Evolutionary conservation across 2,888 invertebrate genomes (phyloP), one percentile per base, ranked within the genome.

Genomic region (Tenthredo mesomela): DNA sequence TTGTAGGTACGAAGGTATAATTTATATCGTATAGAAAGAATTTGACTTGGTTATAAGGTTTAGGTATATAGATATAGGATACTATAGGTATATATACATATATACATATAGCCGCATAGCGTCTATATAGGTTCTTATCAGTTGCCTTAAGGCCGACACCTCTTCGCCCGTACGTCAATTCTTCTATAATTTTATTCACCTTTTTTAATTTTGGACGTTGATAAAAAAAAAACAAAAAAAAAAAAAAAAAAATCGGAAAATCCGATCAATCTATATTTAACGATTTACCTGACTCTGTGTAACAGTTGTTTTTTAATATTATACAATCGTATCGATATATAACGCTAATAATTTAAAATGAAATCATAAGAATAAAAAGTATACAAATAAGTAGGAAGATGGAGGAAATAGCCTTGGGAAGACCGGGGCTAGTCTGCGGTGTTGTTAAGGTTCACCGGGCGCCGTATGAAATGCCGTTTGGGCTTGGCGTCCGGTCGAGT

Each of bases 401-500:
- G 40, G 61, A 80, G 80, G 80, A 80, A 80, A 61, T 61, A 80
- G 58, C 80, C 61, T 80, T 80, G 80, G 33, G 40, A 80, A 80
- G 80, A 77, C 54, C 61, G 61, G 61, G 80, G 80, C 58, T 80
- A 58, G 80, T 80, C 80, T 80, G n/a, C n/a, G 80, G 61, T n/a
- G 82, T 82, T 82, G 82, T 82, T 82, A 82, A 82, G 65, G 82
- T 82, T 82, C 61, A 70, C 67, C 47, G 82, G 67, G 82, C 82
- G 70, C 90, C 89, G 89, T 88, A 89, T 89, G 89, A 89, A 89
- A 89, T 89, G 89, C 87, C 86, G 86, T 89, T 89, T 89, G 88
- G 88, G 89, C 88, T 89, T 89, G 89, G 89, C 88, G 86, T 86
- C 87, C 88, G 86, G 82, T 84, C 88, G 84, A 83, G 88, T 86